Conservation (phyloP, 1,140 invertebrate genomes). For the Trichogramma pretiosum region DNA sequence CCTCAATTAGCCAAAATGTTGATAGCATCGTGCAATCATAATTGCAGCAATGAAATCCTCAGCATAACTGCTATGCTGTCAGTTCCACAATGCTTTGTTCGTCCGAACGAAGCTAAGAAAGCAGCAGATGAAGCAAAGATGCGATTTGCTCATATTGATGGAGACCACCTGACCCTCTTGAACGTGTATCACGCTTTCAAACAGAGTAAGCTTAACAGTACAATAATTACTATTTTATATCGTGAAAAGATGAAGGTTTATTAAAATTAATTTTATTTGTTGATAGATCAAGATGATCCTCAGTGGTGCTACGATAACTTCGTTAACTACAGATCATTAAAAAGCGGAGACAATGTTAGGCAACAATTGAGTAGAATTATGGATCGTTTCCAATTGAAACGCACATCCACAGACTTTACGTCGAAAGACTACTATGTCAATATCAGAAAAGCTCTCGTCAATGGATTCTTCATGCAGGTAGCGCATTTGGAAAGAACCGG, state of each 20-base stretch:
- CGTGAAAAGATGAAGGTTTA: not conserved
- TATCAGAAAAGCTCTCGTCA: slow-evolving; percentile 94
- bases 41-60: slow-evolving; percentile 98
- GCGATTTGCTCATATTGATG: slow-evolving; percentile 98
- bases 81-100: slow-evolving; percentile 99
- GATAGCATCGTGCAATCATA: slow-evolving; percentile 92
- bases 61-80: slow-evolving; percentile 81
- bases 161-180: slow-evolving; percentile 91
- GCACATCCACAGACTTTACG: slow-evolving; percentile 96
- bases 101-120: slow-evolving; percentile 98
- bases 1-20: slow-evolving; percentile 99
- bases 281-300: slow-evolving; percentile 70
- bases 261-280: too few species aligned
- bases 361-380: slow-evolving; percentile 77
- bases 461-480: slow-evolving; percentile 99
- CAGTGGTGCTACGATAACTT: slow-evolving; percentile 99
- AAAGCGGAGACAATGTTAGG: slow-evolving; percentile 82
- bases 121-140: slow-evolving; percentile 98
- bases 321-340: slow-evolving; percentile 95
- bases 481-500: slow-evolving; percentile 92
- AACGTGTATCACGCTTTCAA: slow-evolving; percentile 98
- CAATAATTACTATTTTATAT: not conserved
- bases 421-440: slow-evolving; percentile 98
- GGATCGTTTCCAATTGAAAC: slow-evolving; percentile 87
- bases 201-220: slow-evolving; percentile 71